Base-by-base conservation (phyloP, 2,113 vertebrate genomes). In the Galemys pyrenaicus region DNA sequence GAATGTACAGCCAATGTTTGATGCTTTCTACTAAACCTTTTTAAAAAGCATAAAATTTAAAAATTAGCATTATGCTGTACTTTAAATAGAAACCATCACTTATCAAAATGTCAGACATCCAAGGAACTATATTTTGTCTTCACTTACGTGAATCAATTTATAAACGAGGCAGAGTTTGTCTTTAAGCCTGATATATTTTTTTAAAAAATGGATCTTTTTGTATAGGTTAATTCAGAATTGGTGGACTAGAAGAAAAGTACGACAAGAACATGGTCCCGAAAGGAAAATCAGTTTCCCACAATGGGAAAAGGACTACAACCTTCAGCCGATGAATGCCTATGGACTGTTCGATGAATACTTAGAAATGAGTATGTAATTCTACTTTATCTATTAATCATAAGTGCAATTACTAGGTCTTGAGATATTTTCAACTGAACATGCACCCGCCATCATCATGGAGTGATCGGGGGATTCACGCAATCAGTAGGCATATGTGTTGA, bases 261-360 rank as follows among this genome's bases (percentile, higher is more conserved):
- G 98, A 19, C 98, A 98, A 62, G 99, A 99, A 32, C 98, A 98
- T 0, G 99, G 99, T 44, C 96, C 98, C 20, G 98, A 98, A 5
- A 97, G 98, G 74, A 99, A 98, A 98, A 93, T 98, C 85, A 97
- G 94, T 87, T 98, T 99, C 94, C 99, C 99, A 49, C 99, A 99
- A 77, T 99, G 99, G 99, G 99, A 99, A 97, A 99, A 98, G 92
- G 99, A 99, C 97, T 99, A 99, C 97, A 99, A 99, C 93, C 98
- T 99, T 20, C 99, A 99, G 64, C 99, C 99, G 2, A 99, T 99
- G 98, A 99, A 99, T 80, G 98, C 98, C 87, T 99, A 99, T 4
- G 99, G 99, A 92, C 99, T 99, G 95, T 99, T 99, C 67, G 99
- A 99, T 65, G 99, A 99, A 98, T 99, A 99, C 97, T 97, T 99